These are phyloP conservation scores for Argyrosomus japonicus DNA, from an alignment of 2,113 vertebrate genomes.

Conservation along the genomic window DNA sequence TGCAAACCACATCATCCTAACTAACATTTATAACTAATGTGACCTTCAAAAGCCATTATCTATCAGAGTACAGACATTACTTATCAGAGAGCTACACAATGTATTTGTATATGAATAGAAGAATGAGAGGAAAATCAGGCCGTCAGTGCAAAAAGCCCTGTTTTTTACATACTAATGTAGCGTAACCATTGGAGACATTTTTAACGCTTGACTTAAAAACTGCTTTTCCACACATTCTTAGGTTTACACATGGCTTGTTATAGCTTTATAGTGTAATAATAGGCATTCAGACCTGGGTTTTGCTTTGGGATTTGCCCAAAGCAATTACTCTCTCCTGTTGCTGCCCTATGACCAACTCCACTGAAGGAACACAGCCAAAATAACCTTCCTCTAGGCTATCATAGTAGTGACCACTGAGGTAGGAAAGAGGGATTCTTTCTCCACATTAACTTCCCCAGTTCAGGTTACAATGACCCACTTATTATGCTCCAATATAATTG, in stretches of 20 bases:
- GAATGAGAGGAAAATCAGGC: not conserved
- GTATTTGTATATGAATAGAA: not conserved
- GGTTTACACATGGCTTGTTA: not conserved
- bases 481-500: not conserved
- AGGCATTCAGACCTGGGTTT: conserved; percentile 1
- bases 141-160: not conserved
- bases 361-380: not conserved
- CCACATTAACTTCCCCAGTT: not conserved
- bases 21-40: not conserved
- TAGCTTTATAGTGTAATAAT: not conserved
- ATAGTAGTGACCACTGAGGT: not conserved
- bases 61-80: not conserved
- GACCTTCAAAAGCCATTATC: not conserved
- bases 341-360: conserved; percentile 1
- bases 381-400: conserved; percentile 1
- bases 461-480: not conserved
- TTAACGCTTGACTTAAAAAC: not conserved
- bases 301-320: conserved; percentile 1
- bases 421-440: not conserved
- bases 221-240: not conserved
- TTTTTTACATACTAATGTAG: not conserved
- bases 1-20: not conserved
- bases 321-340: conserved; percentile 13
- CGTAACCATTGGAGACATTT: not conserved
- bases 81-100: not conserved